These are phyloP conservation scores for Glyphotaelius pellucidus DNA, from an alignment of 2,888 invertebrate genomes.

Conservation along the genomic window DNA sequence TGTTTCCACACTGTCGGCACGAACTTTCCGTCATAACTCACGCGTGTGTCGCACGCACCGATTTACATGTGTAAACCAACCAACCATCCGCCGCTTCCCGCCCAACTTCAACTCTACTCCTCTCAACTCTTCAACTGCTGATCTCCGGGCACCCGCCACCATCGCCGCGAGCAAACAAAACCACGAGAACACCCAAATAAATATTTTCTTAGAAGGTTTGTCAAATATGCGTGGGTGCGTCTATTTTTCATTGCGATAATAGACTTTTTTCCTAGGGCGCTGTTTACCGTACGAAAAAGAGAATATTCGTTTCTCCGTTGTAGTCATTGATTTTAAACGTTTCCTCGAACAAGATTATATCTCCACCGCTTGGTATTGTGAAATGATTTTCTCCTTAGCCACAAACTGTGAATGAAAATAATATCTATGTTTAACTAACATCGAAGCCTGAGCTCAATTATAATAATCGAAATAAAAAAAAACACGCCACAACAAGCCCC, in stretches of 20 bases:
- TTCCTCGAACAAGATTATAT: not conserved
- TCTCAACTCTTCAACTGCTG: conserved; percentile 17
- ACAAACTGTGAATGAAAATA: not conserved
- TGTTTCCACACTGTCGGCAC: conserved; percentile 66
- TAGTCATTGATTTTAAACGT: not conserved
- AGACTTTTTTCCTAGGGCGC: not conserved
- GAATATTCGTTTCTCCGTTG: not conserved
- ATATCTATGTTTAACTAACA: not conserved
- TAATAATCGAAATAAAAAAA: conserved; percentile 23
- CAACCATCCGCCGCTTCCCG: not conserved
- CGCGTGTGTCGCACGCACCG: conserved; percentile 65
- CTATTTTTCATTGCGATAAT: conserved; percentile 2
- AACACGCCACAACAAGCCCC: conserved; percentile 13
- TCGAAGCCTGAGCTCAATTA: conserved; percentile 16
- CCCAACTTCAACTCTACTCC: not conserved
- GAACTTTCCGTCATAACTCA: conserved; percentile 66
- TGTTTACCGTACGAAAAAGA: not conserved
- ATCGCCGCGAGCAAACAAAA: conserved; percentile 23
- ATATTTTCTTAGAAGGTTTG: conserved; percentile 27
- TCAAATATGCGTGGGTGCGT: not conserved
- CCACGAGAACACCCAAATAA: conserved; percentile 36
- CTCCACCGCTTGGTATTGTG: not conserved
- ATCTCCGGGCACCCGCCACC: conserved; percentile 36
- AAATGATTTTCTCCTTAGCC: not conserved
- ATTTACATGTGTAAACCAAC: conserved; percentile 65